Percentiles rank a stretch among this genome's conserved stretches.
Conservation (phyloP, 2,888 invertebrate genomes). For the Malthinus seriepunctatus region DNA sequence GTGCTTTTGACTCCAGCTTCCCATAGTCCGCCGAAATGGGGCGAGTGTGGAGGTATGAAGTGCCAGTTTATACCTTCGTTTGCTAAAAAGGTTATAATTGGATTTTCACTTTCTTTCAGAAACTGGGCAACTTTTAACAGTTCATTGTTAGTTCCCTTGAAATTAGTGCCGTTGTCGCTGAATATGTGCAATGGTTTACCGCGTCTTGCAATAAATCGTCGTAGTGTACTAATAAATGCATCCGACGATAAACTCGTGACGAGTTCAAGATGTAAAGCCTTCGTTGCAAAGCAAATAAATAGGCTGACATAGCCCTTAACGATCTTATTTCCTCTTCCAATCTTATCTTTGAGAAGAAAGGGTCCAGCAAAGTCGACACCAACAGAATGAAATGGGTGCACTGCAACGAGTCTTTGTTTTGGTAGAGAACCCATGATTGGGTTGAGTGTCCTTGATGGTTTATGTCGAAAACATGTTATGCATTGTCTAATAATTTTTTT, state of each 20-base stretch:
- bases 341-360: neutral
- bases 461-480: too few relatives aligned
- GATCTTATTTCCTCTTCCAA: neutral
- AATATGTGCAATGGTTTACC: constrained; percentile 21
- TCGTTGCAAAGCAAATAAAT: neutral
- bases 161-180: constrained; percentile 28
- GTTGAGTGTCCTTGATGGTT: too few relatives aligned
- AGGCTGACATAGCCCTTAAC: neutral
- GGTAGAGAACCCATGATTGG: too few relatives aligned
- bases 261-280: neutral
- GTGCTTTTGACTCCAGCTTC: neutral
- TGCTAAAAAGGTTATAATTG: too few relatives aligned
- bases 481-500: too few relatives aligned
- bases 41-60: too few relatives aligned
- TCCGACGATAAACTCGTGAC: neutral
- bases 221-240: constrained; percentile 23
- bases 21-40: too few relatives aligned
- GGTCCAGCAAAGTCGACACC: neutral
- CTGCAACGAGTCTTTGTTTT: too few relatives aligned
- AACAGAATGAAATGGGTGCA: neutral
- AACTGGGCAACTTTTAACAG: too few relatives aligned
- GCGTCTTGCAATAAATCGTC: constrained; percentile 25
- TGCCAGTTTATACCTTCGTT: too few relatives aligned
- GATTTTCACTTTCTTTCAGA: neutral
- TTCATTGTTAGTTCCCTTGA: constrained; percentile 20